Base-by-base conservation (phyloP, 2,888 invertebrate genomes). In the Neoaliturus tenellus region DNA sequence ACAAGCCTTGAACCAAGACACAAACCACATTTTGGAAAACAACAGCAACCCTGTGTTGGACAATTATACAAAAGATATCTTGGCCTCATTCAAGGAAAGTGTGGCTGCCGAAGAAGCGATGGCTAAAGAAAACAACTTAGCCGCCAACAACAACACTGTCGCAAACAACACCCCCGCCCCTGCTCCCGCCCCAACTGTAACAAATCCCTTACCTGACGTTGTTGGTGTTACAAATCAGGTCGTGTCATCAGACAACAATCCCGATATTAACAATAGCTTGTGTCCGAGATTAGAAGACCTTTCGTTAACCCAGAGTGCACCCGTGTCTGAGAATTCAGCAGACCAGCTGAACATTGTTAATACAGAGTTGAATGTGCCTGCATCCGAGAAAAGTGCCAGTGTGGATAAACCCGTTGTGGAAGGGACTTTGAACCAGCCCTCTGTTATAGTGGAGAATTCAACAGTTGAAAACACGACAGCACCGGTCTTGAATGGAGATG, bases 41-140 rank as follows among this genome's bases (percentile, higher is more conserved):
- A 69, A 35, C 39, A 69, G 69, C 39, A 35, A 78, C 33, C 55
- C 48, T 8, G 78, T 78, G 3, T 20, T 55, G 4, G 55, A 51
- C 78, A 28, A 20, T 23, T 78, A 78, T 55, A 55, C 51, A 10
- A 28, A 78, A 55, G 78, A 78, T 55, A 78, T 78, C 55, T 28
- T 78, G 51, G 78, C 51, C 14, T 51, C 55, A 3, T 55, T 78
- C 33, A 48, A 78, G 33, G 78, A 78, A 20, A 55, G 51, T 55
- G 55, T 55, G 31, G 55, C 51, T 8, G 51, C 78, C 17, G 78
- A 78, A 55, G 51, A 25, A 62, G 62, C 62, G 20, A 62, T 31
- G 28, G 28, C 62, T 5, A 17, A 5, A 14, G 62, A 62, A n/a
- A 55, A 20, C 25, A 55, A 55, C 25, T 4, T 25, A 20, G 25